Base-by-base conservation (phyloP, 2,113 vertebrate genomes). In the Brachyistius frenatus region DNA sequence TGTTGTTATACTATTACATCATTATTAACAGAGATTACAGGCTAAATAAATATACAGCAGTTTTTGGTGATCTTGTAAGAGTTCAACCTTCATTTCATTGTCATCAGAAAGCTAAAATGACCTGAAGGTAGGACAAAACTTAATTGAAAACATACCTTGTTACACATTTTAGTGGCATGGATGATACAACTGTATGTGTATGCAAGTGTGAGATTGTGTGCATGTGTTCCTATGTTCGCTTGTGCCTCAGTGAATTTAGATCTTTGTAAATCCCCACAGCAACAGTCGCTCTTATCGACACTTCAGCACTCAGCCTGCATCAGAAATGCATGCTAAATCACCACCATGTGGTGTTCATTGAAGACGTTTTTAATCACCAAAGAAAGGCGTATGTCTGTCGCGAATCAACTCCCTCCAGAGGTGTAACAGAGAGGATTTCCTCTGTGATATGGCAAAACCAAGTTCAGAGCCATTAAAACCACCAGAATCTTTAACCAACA, bases 401-500 rank as follows among this genome's bases (percentile, higher is more conserved):
- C 47, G 61, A 55, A 66, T 4, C 39, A 2, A 16, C n/a, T 78
- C 39, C 52, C 55, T 53, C 7, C 5, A 53, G 65, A 61, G 54
- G 63, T 67, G 37, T 72, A 35, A 85, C 44, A 44, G 36, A 67
- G 75, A 55, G 72, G 37, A 73, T 66, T 65, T 62, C 47, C 65
- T 76, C 13, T 32, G 32, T 44, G 13, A 71, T 52, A 77, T 60
- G 60, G 53, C 60, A 41, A 55, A 82, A 81, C 41, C 49, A 69
- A 78, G 37, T 56, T 63, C 37, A 76, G 50, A 78, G 63, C 30
- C 37, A 69, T 65, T 70, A 15, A 68, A 79, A 86, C 31, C 49
- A 72, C 39, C 6, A 73, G 66, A 53, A 84, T 57, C 53, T 64
- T 72, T 3, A 66, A 85, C 56, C 55, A 78, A 69, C 56, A 81